Base-by-base conservation (phyloP, 2,888 invertebrate species). In the Lasioglossum marginatum region DNA sequence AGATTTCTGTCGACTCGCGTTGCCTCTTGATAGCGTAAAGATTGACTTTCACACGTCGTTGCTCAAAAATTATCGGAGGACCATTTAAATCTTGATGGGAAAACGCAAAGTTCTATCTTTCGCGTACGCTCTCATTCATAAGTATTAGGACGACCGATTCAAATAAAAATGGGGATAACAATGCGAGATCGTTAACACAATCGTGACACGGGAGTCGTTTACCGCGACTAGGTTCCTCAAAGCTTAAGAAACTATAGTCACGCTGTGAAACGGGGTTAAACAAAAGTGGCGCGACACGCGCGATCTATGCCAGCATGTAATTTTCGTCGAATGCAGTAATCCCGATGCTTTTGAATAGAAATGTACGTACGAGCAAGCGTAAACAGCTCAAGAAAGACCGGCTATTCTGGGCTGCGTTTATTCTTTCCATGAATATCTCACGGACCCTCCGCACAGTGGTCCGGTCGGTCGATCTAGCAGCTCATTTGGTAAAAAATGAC, bases 1-100 rank as follows among this genome's bases (percentile, higher is more conserved):
- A 63, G 63, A 63, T 63, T 63, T 63, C 34, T 16, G 8, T 63
- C 63, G 63, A 63, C 63, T 63, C 63, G 63, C 31, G 34, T 63
- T 8, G 31, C 19, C 31, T 63, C 31, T 63, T 31, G 19, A 63
- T 8, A 63, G 31, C 6, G 31, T 19, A 31, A 31, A 63, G 63
- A 16, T 31, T 16, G 6, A 63, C 6, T 63, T 63, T 16, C 63
- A 63, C 19, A 31, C 63, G 63, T 31, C 27, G 63, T 63, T 63
- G 19, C 31, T 63, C 63, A 63, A 63, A 63, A 63, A 63, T 6
- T 63, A 19, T 63, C 34, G 63, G 63, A 63, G 63, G 63, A 63
- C 63, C 31, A 63, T 63, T 63, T 31, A 63, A 31, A 6, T 31
- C 31, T 63, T 6, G 19, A 63, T 63, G 63, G 31, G 31, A 16